A percentile compares a stretch with the other conserved stretches of the same genome.
Conservation (phyloP, 2,888 invertebrate species). For the Phengaris arion region DNA sequence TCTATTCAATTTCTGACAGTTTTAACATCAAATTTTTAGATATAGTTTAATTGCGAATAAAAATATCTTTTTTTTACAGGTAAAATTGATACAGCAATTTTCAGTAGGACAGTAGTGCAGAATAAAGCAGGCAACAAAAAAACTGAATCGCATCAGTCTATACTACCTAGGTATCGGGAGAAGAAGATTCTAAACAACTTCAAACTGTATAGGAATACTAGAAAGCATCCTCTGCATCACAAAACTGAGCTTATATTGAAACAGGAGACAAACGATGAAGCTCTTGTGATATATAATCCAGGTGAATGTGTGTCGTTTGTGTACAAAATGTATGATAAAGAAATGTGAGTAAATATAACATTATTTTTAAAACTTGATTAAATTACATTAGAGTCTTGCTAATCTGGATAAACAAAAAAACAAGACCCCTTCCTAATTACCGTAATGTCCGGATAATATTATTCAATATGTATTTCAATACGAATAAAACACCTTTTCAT, state of each 20-base stretch:
- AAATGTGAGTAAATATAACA: constrained; percentile 33
- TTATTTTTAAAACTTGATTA: no score
- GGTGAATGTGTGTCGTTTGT: constrained; percentile 53
- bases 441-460: no score
- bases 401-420: no score
- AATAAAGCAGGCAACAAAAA: constrained; percentile 53
- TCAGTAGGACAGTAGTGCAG: constrained; percentile 57
- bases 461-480: no score
- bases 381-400: no score
- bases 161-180: constrained; percentile 63
- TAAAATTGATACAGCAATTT: constrained; percentile 57
- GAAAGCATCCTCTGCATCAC: constrained; percentile 38
- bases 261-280: constrained; percentile 55
- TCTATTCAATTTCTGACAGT: no score
- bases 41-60: no score
- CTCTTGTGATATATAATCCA: constrained; percentile 60
- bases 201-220: constrained; percentile 37
- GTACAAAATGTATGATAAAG: constrained; percentile 49
- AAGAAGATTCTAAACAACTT: constrained; percentile 50
- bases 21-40: no score
- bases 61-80: constrained; percentile 38
- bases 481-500: no score
- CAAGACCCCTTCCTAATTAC: no score
- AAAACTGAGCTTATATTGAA: constrained; percentile 52
- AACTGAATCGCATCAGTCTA: constrained; percentile 59